A percentile compares a stretch with the other conserved stretches of the same genome.
These are phyloP conservation scores for Muscina levida DNA, from an alignment of 2,888 invertebrate genomes.

Conservation along the genomic window DNA sequence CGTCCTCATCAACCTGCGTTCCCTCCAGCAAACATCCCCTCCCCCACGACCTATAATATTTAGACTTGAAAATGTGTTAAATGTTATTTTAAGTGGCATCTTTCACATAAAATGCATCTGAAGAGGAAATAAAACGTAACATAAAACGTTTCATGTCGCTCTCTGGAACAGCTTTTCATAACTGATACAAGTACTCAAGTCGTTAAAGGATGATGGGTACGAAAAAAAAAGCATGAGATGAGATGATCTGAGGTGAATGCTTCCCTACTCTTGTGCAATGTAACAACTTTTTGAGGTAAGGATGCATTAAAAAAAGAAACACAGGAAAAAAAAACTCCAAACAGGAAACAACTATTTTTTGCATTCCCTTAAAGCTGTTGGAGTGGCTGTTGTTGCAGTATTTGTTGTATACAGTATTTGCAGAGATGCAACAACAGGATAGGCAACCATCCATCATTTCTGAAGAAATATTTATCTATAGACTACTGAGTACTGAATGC, in stretches of 20 bases:
- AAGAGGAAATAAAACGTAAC: conserved; percentile 1
- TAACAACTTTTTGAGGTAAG: conserved; percentile 2
- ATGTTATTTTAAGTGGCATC: conserved; percentile 46
- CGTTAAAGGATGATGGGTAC: not conserved
- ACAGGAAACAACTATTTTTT: conserved; percentile 14
- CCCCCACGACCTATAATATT: conserved; percentile 40
- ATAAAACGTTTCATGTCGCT: conserved; percentile 28
- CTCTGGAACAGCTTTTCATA: not conserved
- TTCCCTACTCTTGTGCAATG: not conserved
- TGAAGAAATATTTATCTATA: conserved; percentile 17
- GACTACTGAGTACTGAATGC: too few relatives aligned
- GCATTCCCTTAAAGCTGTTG: not conserved
- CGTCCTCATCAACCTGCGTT: too few relatives aligned
- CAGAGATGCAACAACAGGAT: conserved; percentile 8
- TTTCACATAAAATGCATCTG: not conserved
- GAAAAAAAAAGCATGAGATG: not conserved
- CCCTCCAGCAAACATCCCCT: too few relatives aligned
- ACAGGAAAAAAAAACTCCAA: too few relatives aligned
- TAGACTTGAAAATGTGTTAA: conserved; percentile 49
- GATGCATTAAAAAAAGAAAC: not conserved
- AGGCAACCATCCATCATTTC: not conserved
- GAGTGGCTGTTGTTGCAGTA: too few relatives aligned
- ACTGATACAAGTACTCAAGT: not conserved
- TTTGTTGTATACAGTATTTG: too few relatives aligned
- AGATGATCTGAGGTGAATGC: not conserved